Percentiles rank a stretch among this genome's conserved stretches.
Evolutionary conservation across 2,113 vertebrate genomes (phyloP).

Genomic region (Lasiurus cinereus): DNA sequence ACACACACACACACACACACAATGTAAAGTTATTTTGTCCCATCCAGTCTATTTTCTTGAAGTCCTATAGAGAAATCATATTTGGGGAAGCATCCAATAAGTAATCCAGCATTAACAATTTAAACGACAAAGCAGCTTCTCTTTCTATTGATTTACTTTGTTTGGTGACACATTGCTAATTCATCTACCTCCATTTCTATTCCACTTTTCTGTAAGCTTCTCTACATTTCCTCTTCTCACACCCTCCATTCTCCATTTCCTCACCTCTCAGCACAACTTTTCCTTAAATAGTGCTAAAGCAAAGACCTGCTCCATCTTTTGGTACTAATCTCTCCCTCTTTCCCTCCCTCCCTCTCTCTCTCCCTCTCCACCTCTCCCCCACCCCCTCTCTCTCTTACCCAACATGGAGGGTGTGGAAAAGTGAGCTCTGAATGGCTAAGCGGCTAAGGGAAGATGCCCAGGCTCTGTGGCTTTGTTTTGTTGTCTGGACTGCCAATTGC

Average conservation of each 20-base stretch:
- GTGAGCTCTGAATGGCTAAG: not conserved
- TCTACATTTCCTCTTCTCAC: rapidly evolving
- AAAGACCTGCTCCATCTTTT: not conserved
- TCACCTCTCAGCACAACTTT: not conserved
- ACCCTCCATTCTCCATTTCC: too few species aligned
- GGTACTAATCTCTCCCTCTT: not conserved
- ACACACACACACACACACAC: not conserved
- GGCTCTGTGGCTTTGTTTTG: not conserved
- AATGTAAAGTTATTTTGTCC: not conserved
- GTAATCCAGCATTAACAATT: not conserved
- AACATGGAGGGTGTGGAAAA: not conserved
- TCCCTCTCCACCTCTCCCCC: too few species aligned
- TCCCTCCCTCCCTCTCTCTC: too few species aligned
- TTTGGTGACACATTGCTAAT: not conserved
- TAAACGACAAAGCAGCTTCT: not conserved
- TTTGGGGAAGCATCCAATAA: not conserved
- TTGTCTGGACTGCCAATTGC: not conserved
- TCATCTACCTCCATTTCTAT: not conserved
- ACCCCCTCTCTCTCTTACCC: not conserved
- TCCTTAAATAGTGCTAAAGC: not conserved
- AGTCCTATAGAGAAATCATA: not conserved
- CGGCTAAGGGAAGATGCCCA: not conserved
- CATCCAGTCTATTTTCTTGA: not conserved
- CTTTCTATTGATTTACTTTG: not conserved
- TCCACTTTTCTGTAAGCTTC: not conserved